These are phyloP conservation scores for Chaetura pelagica DNA, from an alignment of 2,113 vertebrate genomes.

Conservation along the genomic window DNA sequence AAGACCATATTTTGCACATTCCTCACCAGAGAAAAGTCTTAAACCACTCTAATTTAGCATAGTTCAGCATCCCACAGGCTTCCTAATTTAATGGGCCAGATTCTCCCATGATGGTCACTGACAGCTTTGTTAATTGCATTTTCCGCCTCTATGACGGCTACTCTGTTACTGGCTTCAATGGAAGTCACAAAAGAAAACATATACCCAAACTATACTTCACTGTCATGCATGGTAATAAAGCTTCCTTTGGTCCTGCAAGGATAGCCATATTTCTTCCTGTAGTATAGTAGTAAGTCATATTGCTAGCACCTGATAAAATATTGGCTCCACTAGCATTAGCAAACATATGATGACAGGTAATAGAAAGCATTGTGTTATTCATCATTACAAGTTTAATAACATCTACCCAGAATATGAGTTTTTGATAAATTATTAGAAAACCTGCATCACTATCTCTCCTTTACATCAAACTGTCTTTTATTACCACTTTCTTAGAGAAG, in stretches of 20 bases:
- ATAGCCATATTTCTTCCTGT: neutral
- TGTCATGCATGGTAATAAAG: neutral
- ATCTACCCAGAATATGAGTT: neutral
- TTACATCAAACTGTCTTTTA: neutral
- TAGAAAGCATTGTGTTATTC: neutral
- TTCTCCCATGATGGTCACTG: too few relatives aligned
- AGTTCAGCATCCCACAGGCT: neutral
- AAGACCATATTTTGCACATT: neutral
- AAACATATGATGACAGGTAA: neutral
- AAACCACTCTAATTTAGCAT: neutral
- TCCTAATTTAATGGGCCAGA: neutral
- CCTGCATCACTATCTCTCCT: neutral
- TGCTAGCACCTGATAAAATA: neutral
- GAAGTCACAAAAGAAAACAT: neutral
- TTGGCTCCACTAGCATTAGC: neutral
- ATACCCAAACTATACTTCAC: neutral
- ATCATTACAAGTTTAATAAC: constrained; percentile 3
- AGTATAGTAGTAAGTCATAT: neutral
- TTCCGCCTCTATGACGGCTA: neutral
- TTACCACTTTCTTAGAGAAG: neutral
- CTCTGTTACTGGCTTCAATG: accelerated
- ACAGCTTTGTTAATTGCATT: neutral
- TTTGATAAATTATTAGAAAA: neutral
- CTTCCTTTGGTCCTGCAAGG: neutral
- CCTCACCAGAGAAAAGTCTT: neutral